A percentile compares a stretch with the other conserved stretches of the same genome.
These are phyloP conservation scores for Dolichomitus sp. DNA, from an alignment of 2,888 invertebrate species.

Conservation along the genomic window DNA sequence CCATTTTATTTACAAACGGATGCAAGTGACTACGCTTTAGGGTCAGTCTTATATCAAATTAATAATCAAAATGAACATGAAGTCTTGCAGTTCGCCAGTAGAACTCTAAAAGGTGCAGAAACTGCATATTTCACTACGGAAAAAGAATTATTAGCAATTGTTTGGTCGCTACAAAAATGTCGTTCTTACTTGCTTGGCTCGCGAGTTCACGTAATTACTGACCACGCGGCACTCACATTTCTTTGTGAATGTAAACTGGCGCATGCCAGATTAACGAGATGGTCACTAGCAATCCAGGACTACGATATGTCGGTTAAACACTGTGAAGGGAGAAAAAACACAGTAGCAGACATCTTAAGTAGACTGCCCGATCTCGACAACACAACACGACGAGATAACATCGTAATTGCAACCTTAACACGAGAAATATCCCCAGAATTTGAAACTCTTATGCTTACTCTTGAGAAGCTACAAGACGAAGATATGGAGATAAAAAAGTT, in stretches of 20 bases:
- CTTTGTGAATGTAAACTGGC: neutral
- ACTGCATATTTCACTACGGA: slow-evolving; percentile 51
- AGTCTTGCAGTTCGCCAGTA: slow-evolving; percentile 59
- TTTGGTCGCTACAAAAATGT: slow-evolving; percentile 46
- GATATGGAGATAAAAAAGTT: too few species aligned
- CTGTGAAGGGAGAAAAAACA: slow-evolving; percentile 17
- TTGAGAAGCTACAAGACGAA: too few species aligned
- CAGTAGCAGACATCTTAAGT: slow-evolving; percentile 4
- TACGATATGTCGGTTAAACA: neutral
- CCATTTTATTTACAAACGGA: too few species aligned
- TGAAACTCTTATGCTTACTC: neutral
- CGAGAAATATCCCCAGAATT: neutral
- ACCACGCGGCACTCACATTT: slow-evolving; percentile 57
- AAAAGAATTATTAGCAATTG: slow-evolving; percentile 63
- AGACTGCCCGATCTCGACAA: too few species aligned
- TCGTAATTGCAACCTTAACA: neutral
- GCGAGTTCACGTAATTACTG: slow-evolving; percentile 58
- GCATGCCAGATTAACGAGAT: slow-evolving; percentile 12
- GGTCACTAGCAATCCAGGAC: slow-evolving; percentile 11
- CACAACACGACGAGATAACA: neutral
- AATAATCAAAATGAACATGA: slow-evolving; percentile 40
- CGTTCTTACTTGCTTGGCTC: neutral
- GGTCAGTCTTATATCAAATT: slow-evolving; percentile 64
- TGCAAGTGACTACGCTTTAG: slow-evolving; percentile 35
- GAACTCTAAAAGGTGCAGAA: slow-evolving; percentile 58